Evolutionary conservation across 1,140 invertebrate species (phyloP).

Genomic region (Lepidotrigona ventralis): DNA sequence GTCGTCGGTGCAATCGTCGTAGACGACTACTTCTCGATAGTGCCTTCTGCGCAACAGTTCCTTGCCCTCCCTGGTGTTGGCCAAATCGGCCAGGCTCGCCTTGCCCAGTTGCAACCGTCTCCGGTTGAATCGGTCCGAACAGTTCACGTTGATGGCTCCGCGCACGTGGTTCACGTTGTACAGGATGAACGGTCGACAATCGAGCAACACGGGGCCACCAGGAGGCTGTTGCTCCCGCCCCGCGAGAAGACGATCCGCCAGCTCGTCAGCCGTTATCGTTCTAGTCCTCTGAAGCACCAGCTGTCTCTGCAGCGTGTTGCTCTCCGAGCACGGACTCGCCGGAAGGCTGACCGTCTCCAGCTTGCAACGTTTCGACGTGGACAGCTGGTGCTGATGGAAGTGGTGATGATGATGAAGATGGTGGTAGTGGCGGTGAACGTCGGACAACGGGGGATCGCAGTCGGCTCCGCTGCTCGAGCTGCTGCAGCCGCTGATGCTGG

Average conservation of each 20-base stretch:
- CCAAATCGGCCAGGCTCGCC: slow-evolving; percentile 85
- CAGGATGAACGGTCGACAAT: slow-evolving; percentile 87
- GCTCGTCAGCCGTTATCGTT: slow-evolving; percentile 69
- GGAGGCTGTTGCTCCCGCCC: slow-evolving; percentile 41
- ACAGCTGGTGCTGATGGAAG: slow-evolving; percentile 53
- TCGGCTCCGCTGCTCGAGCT: slow-evolving; percentile 54
- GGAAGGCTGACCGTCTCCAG: slow-evolving; percentile 82
- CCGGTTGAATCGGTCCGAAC: slow-evolving; percentile 87
- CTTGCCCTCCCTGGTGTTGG: slow-evolving; percentile 84
- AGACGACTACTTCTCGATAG: slow-evolving; percentile 85
- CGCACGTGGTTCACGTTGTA: slow-evolving; percentile 87
- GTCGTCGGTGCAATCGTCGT: slow-evolving; percentile 85
- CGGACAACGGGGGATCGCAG: slow-evolving; percentile 46
- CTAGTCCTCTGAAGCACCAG: slow-evolving; percentile 75
- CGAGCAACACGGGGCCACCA: slow-evolving; percentile 82
- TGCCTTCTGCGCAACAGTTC: slow-evolving; percentile 82
- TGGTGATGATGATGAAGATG: slow-evolving; percentile 62
- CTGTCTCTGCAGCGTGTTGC: slow-evolving; percentile 79
- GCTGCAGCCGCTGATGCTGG: slow-evolving; percentile 31
- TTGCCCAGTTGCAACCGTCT: slow-evolving; percentile 85
- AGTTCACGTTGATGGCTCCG: slow-evolving; percentile 88
- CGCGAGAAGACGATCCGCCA: slow-evolving; percentile 57
- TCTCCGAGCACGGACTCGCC: slow-evolving; percentile 82
- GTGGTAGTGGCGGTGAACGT: slow-evolving; percentile 55
- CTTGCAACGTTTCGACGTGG: slow-evolving; percentile 81